Percentiles rank a stretch among this genome's conserved stretches.
phyloP scores from a whole-genome alignment of 2,888 invertebrate species.

The Zelleria hepariella region DNA sequence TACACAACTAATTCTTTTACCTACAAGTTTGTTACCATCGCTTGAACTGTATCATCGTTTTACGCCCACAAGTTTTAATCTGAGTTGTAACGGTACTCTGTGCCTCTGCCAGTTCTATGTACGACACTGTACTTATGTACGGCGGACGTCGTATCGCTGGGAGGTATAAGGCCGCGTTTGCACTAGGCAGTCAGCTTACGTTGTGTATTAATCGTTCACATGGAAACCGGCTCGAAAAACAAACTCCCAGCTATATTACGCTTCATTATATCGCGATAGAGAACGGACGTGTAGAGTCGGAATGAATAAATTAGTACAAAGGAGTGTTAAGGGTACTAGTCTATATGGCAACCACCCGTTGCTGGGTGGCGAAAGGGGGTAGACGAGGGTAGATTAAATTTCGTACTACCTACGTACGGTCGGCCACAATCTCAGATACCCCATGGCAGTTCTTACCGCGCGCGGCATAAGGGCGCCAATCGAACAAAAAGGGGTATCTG shows the following conservation, averaged over 20 bases:
- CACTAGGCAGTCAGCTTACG: conserved; percentile 1
- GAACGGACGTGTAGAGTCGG: conserved; percentile 28
- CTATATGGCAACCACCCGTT: conserved; percentile 15
- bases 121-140: background rate
- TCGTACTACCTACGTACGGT: conserved; percentile 46
- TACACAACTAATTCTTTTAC: background rate
- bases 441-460: no score
- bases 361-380: conserved; percentile 32
- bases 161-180: conserved; percentile 4
- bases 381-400: conserved; percentile 69
- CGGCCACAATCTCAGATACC: no score
- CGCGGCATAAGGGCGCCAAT: no score
- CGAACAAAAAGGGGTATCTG: no score
- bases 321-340: conserved; percentile 14
- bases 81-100: background rate
- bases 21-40: background rate
- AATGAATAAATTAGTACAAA: conserved; percentile 48
- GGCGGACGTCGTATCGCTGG: background rate
- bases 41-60: background rate
- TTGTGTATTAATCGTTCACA: conserved; percentile 36
- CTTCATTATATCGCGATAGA: conserved; percentile 21
- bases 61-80: background rate
- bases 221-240: conserved; percentile 46
- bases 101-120: background rate
- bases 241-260: conserved; percentile 27